Base-by-base conservation (phyloP, 2,113 vertebrate species). In the Chaetodon auriga region DNA sequence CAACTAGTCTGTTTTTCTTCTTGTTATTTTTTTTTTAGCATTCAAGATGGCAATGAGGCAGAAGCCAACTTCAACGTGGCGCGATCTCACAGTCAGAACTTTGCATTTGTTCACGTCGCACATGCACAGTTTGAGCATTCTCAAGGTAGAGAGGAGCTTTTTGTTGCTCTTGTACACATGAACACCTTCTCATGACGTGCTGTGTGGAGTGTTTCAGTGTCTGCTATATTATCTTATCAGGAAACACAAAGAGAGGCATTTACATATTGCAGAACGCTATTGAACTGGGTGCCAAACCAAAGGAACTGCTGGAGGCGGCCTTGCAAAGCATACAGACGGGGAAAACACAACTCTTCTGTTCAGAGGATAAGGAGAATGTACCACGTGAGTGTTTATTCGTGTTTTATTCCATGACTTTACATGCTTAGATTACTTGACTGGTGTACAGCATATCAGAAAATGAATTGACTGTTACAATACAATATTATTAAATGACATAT, bases 101-200 rank as follows among this genome's bases (percentile, higher is more conserved):
- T 99, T 96, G 97, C 98, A 84, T 98, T 99, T 92, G 98, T 99
- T 58, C 98, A 99, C 19, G 80, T 97, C 81, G 97, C 97, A 84
- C 96, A 97, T 94, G 97, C 97, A 63, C 96, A 98, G 25, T 99
- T 98, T 95, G 97, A 98, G 81, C 93, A 96, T 19, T 95, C 94
- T 48, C 97, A 96, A 96, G 98, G 98, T 99, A 78, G 69, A 88
- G 43, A 64, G 0, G 7, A 14, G 10, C 5, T 58, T 66, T 1
- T 18, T 80, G 7, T 15, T 38, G 7, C 12, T 41, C 5, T 63
- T 49, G 11, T 69, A 0, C 35, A 23, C 70, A 45, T 35, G 4
- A 68, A 18, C 11, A 66, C 25, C 23, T 36, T 64, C 1, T 62
- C 8, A 16, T 60, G 1, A 38, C 0, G 8, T 51, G 14, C 38